A percentile compares a stretch with the other conserved stretches of the same genome.
These are phyloP conservation scores for Erethizon dorsatum DNA, from an alignment of 2,797 vertebrate genomes.

Conservation along the genomic window DNA sequence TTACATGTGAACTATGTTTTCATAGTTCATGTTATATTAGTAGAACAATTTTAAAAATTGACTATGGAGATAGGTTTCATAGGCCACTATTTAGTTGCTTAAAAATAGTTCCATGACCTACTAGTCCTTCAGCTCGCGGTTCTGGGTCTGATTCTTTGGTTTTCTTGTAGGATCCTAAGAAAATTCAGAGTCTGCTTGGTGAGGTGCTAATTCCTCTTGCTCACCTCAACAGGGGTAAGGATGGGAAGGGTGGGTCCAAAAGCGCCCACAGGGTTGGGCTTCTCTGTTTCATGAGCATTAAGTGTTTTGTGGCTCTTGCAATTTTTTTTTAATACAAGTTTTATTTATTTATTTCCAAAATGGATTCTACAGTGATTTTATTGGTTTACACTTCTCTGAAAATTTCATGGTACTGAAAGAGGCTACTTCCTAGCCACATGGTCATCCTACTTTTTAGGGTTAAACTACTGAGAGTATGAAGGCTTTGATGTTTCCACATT, in stretches of 20 bases:
- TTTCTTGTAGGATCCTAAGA: background rate
- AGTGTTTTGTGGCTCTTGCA: background rate
- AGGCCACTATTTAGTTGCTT: background rate
- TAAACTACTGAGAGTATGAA: background rate
- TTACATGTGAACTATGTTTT: background rate
- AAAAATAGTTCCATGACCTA: background rate
- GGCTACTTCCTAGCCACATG: background rate
- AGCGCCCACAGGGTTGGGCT: too few relatives aligned
- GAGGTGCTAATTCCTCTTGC: rapidly evolving
- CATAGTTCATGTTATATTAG: background rate
- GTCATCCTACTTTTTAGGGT: background rate
- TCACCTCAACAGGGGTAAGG: rapidly evolving
- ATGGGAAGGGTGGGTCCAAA: rapidly evolving
- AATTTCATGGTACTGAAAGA: background rate
- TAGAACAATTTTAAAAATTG: background rate
- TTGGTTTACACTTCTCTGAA: constrained; percentile 4
- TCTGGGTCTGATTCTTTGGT: background rate
- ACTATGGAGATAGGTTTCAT: background rate
- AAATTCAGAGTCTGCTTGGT: background rate
- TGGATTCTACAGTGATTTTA: background rate
- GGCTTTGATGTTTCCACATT: background rate
- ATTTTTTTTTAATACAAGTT: background rate
- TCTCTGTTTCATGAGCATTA: rapidly evolving
- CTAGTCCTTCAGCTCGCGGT: rapidly evolving
- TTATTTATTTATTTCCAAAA: background rate